Evolutionary conservation across 1,140 invertebrate genomes (phyloP), one percentile per base, ranked within the genome.

Genomic region (Leptonema lineaticorne): DNA sequence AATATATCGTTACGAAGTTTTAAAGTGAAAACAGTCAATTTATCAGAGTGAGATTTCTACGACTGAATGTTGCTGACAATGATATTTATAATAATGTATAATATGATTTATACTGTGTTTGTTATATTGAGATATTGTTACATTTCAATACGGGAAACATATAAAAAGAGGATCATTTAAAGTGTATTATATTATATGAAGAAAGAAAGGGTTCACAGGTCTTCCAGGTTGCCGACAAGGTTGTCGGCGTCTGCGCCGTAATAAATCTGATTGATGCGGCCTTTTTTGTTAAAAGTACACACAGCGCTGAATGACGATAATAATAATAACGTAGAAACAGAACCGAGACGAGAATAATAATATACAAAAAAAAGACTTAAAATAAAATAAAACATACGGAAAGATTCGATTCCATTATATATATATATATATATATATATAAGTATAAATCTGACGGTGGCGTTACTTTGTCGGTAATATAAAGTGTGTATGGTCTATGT

Each of bases 381-480:
- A 63, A 48, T 50, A 50, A 18, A 29, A 50, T 16, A 20, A 37
- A 50, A 53, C 37, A 37, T 7, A 45, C 50, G 22, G 24, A 24
- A 4, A 26, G 24, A 53, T n/a, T n/a, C n/a, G 14, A 22, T 22
- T 7, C 18, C 20, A 14, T n/a, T 14, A 20, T 60, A 41, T 16
- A 11, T 37, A 9, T 20, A 20, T 27, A 20, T 16, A 16, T 48
- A 14, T 16, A 5, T 48, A 48, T 16, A 20, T 7, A 6, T 6
- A 6, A 5, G 29, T 33, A 33, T 33, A 6, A 53, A 22, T n/a
- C 57, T 27, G 6, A 41, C 33, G 33, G 33, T 33, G 59, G 59
- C 62, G 22, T 45, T 46, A 63, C 70, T 72, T 72, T 72, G 70
- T 72, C 70, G 70, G 70, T n/a, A n/a, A n/a, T n/a, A n/a, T n/a